Base-by-base conservation (phyloP, 2,888 invertebrate genomes). In the Saturnia pavonia region DNA sequence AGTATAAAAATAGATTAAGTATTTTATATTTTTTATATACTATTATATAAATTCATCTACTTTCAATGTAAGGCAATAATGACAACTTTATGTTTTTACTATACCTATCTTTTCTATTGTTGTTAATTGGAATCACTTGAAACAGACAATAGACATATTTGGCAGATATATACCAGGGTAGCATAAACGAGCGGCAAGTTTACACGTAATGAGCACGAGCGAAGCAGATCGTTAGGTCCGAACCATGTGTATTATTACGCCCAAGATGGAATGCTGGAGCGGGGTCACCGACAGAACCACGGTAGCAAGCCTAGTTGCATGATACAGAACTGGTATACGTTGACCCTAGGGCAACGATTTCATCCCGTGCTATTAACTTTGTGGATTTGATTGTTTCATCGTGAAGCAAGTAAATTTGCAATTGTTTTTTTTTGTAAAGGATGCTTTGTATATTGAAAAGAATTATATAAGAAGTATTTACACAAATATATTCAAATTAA, bases 191-290 rank as follows among this genome's bases (percentile, higher is more conserved):
- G 84, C 84, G 84, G 84, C 85, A 84, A 87, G 70, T 51, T 54
- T 85, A 85, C 84, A 85, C 82, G 79, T 93, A 92, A 92, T 92
- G 90, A 92, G 89, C 85, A 84, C 84, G 85, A 86, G 83, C 82
- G 34, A 48, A 69, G 82, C 76, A 82, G 89, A 89, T 93, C 89
- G 91, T 91, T 91, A 90, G 85, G 88, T 80, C 80, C 82, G 80
- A 82, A 87, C 88, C 87, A 89, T 89, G 89, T 90, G 91, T 92
- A 91, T 92, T 92, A 92, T 92, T 92, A 92, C 85, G 88, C 90
- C 90, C 82, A 89, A 91, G 90, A 91, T 90, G 93, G 93, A 92
- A 92, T 91, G 91, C 80, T 70, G 80, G 83, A 79, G 84, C 84
- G 85, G 85, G 92, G 91, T 91, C 91, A 89, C 83, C 84, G 82